Base-by-base conservation (phyloP, 35 echinoderm and acorn worm species). In the Anneissia japonica region DNA sequence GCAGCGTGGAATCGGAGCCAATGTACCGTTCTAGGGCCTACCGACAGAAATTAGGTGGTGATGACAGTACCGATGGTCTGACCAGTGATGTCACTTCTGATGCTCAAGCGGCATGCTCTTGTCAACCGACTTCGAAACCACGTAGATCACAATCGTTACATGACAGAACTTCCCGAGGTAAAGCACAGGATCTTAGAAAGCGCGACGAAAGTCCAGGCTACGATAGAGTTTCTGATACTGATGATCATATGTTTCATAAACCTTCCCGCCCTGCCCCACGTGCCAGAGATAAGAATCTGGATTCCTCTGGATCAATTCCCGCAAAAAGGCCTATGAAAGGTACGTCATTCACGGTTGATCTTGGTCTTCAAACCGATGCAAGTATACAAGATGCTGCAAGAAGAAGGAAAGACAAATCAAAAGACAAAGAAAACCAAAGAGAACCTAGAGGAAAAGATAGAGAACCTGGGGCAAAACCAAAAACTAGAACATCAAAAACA, bases 301-400 rank as follows among this genome's bases (percentile, higher is more conserved):
- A 75, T 37, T 17, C n/a, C 0, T 11, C 33, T 17, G 46, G 32
- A 35, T 46, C 41, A 26, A 31, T 32, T 36, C 76, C 40, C 0
- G 31, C n/a, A 41, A 81, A 76, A 80, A 36, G 34, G 35, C 41
- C 80, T 39, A 77, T 43, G 36, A 90, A 46, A 28, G 91, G 86
- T 14, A 93, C 91, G 16, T 73, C 91, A 64, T 93, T 93, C 43
- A 88, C 87, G 29, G 84, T 93, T 11, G 91, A 93, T 40, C 32
- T 93, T 13, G 82, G 91, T 28, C 77, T 39, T 37, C 35, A 81
- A 16, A 28, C 46, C 28, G 56, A 88, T 3, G 17, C 32, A 37
- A 31, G 1, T 14, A 32, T 30, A 30, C 55, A 30, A 37, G 85
- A 87, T 41, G 76, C 36, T 9, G 84, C 41, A 38, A 33, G 41